phyloP scores from a whole-genome alignment of 30 jellyfish, hydroid and myxozoan genomes.

The Aurelia sp. region DNA sequence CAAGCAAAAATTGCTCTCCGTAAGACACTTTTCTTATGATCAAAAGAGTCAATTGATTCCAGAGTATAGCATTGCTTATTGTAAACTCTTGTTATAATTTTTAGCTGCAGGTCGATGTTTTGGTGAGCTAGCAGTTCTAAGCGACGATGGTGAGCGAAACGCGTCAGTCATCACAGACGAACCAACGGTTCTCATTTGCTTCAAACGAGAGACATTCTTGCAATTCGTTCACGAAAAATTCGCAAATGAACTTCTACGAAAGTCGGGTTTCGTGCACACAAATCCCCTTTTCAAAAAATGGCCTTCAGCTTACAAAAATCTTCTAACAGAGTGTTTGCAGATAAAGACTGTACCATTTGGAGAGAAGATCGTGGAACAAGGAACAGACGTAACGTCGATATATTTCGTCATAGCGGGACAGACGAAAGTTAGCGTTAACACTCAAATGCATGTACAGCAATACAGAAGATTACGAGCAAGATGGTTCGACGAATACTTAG shows the following conservation, averaged over 20 bases:
- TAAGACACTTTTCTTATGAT: background rate
- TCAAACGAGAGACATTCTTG: slow-evolving; percentile 70
- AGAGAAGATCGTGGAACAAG: slow-evolving; percentile 81
- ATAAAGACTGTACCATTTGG: slow-evolving; percentile 71
- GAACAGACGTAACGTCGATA: slow-evolving; percentile 62
- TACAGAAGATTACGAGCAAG: slow-evolving; percentile 43
- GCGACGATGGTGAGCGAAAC: slow-evolving; percentile 75
- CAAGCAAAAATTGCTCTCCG: too few relatives aligned
- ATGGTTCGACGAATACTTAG: slow-evolving; percentile 17
- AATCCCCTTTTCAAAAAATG: slow-evolving; percentile 84
- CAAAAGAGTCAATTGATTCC: too few relatives aligned
- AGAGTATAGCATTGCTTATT: too few relatives aligned
- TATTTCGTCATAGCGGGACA: slow-evolving; percentile 85
- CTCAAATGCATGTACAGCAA: slow-evolving; percentile 59
- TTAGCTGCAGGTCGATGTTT: slow-evolving; percentile 94
- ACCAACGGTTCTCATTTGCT: slow-evolving; percentile 68
- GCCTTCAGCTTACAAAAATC: slow-evolving; percentile 91
- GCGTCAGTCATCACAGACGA: slow-evolving; percentile 96
- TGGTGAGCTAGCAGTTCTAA: slow-evolving; percentile 90
- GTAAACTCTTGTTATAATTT: background rate
- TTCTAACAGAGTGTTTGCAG: slow-evolving; percentile 87
- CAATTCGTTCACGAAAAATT: slow-evolving; percentile 82
- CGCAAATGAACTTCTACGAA: slow-evolving; percentile 84
- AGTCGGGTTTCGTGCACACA: slow-evolving; percentile 90
- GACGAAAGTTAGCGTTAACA: slow-evolving; percentile 71